Evolutionary conservation across 53 echinoderm and acorn worm species (phyloP).

Genomic region (Holothuria scabra): DNA sequence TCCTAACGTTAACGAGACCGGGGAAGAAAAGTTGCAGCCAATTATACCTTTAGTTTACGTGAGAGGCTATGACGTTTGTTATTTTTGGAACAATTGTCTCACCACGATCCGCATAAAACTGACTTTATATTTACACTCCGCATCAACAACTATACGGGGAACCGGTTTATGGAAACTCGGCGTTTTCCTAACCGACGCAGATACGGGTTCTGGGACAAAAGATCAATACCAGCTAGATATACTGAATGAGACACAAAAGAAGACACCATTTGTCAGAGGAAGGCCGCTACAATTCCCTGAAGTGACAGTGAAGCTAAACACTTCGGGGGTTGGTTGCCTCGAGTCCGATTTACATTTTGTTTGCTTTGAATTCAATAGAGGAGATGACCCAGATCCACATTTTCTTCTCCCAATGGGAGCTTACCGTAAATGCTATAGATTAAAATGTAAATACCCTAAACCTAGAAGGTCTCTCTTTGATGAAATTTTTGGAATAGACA

Average conservation of each 20-base stretch:
- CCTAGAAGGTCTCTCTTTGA: too few relatives aligned
- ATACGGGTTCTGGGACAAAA: not conserved
- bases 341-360: not conserved
- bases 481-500: too few relatives aligned
- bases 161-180: constrained; percentile 15
- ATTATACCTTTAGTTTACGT: too few relatives aligned
- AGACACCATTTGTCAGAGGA: not conserved
- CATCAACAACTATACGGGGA: constrained; percentile 11
- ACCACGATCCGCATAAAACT: too few relatives aligned
- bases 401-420: not conserved
- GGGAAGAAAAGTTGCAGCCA: too few relatives aligned
- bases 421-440: too few relatives aligned
- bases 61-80: too few relatives aligned
- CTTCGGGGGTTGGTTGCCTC: not conserved
- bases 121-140: too few relatives aligned
- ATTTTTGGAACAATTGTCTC: too few relatives aligned
- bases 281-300: not conserved
- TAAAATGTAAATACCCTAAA: too few relatives aligned
- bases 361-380: constrained; percentile 11
- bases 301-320: not conserved
- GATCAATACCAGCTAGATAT: constrained; percentile 1
- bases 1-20: too few relatives aligned
- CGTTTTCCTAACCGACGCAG: constrained; percentile 21
- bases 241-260: not conserved
- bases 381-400: not conserved